Evolutionary conservation across 2,888 invertebrate species (phyloP).

Genomic region (Platycheirus albimanus): DNA sequence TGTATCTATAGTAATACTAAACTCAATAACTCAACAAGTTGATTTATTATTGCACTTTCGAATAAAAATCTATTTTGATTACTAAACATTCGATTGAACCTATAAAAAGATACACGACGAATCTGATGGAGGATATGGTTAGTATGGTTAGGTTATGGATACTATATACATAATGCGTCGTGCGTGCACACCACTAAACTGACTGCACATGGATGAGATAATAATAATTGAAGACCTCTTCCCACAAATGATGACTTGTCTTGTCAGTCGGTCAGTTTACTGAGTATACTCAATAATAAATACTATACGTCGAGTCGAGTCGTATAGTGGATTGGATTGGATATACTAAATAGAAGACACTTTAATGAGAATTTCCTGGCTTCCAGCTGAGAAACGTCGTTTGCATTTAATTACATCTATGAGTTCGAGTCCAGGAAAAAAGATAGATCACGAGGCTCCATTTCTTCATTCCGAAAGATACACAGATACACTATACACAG

Average conservation of each 20-base stretch:
- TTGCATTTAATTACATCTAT: slow-evolving; percentile 81
- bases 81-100: slow-evolving; percentile 58
- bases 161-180: slow-evolving; percentile 45
- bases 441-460: slow-evolving; percentile 29
- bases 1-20: too few species aligned
- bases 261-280: slow-evolving; percentile 19
- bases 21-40: slow-evolving; percentile 47
- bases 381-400: slow-evolving; percentile 82
- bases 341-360: slow-evolving; percentile 66
- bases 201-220: slow-evolving; percentile 42
- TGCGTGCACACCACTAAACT: too few species aligned
- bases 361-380: slow-evolving; percentile 83
- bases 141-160: too few species aligned
- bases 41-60: slow-evolving; percentile 73
- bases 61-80: slow-evolving; percentile 72
- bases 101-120: slow-evolving; percentile 24
- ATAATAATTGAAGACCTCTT: slow-evolving; percentile 49
- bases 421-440: slow-evolving; percentile 36
- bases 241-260: slow-evolving; percentile 30
- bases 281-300: slow-evolving; percentile 35
- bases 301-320: slow-evolving; percentile 42
- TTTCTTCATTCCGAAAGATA: slow-evolving; percentile 51
- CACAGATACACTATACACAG: slow-evolving; percentile 11
- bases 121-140: too few species aligned
- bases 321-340: too few species aligned